Percentiles rank a stretch among this genome's conserved stretches.
phyloP scores from a whole-genome alignment of 2,888 invertebrate genomes.

The Drosophila paranaensis region DNA sequence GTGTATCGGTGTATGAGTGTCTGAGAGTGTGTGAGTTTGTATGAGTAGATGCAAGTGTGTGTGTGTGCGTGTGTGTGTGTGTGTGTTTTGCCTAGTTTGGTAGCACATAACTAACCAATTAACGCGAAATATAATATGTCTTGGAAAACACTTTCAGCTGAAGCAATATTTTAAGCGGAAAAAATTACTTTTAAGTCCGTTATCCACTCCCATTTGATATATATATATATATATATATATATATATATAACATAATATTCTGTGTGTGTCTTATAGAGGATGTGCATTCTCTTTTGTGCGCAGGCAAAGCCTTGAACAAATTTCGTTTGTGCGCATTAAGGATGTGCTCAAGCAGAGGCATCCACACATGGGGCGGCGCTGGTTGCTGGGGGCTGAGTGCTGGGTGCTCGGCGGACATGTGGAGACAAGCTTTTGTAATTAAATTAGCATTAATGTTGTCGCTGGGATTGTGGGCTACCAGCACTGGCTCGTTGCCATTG shows the following conservation, averaged over 20 bases:
- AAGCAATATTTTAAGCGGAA: background rate
- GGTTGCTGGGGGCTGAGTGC: background rate
- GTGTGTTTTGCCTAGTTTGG: background rate
- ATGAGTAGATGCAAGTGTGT: background rate
- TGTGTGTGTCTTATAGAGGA: background rate
- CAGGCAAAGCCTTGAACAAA: constrained; percentile 21
- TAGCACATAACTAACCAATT: constrained; percentile 13
- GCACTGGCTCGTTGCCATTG: constrained; percentile 33
- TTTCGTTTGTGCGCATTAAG: constrained; percentile 32
- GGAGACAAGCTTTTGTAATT: constrained; percentile 65
- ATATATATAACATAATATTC: background rate
- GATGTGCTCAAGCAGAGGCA: constrained; percentile 15
- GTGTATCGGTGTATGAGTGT: too few species aligned
- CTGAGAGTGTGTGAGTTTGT: background rate
- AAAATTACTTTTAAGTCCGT: background rate
- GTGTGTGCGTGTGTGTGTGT: background rate
- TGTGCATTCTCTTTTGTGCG: constrained; percentile 20
- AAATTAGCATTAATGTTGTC: constrained; percentile 70
- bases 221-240: background rate
- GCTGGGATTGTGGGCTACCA: constrained; percentile 49
- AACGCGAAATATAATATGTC: background rate
- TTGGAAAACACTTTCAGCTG: background rate
- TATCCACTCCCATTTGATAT: background rate
- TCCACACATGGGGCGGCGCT: background rate
- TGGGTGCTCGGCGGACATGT: constrained; percentile 27